Evolutionary conservation across 2,888 invertebrate genomes (phyloP), one percentile per base, ranked within the genome.

Genomic region (Trachelus iudaicus): DNA sequence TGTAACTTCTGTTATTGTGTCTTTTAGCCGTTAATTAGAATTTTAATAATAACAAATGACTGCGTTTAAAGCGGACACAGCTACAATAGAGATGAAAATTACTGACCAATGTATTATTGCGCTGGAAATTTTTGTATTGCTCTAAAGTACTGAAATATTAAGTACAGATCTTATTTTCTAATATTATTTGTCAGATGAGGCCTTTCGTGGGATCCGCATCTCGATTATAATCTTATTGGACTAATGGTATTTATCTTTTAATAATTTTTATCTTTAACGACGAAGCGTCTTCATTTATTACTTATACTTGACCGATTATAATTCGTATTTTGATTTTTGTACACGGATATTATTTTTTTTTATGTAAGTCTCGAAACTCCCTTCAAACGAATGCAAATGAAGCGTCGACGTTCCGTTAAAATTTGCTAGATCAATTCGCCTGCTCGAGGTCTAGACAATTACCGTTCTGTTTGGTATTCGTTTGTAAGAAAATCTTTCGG

Each of bases 401-500:
- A 23, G 40, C 23, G 4, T 40, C 15, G 40, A 40, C 23, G 23
- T 23, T 23, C 9, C 6, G 56, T 56, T 56, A 56, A 56, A 56
- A 23, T 56, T 56, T 56, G 2, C 56, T 56, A 56, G 56, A 56
- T 56, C 2, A 56, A 56, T 56, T 56, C 23, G 56, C 56, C 56
- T 23, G 56, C 23, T 56, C 56, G 23, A 56, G 56, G 56, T 23
- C 23, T 56, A 56, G 23, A 56, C 6, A 56, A 56, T 56, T 56
- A 23, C 23, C 9, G 0, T 6, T 56, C 56, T 56, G 12, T 56
- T 23, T 56, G 15, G 4, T 15, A 15, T 40, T 6, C 6, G 40
- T 56, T 56, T 56, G 11, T 80, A 81, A 82, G 75, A 79, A 77
- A 79, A 80, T 80, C 81, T 80, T 83, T 81, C 79, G 76, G 40